Conservation (phyloP, 1,140 invertebrate genomes). For the Apis mellifera region Amel_HAv3.1 CM009932.2:2396501-2397000, state of each 20-base stretch:
- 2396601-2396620: constrained; percentile 30
- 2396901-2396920: background rate
- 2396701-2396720: background rate
- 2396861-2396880: background rate
- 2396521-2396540: constrained; percentile 25
- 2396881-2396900: background rate
- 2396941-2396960: background rate
- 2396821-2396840: background rate
- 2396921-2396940: background rate
- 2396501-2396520: constrained; percentile 55
- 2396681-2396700: constrained; percentile 1
- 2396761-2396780: background rate
- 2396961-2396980: background rate
- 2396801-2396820: background rate
- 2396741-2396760: background rate
- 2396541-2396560: background rate
- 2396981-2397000: constrained; percentile 1
- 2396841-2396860: background rate
- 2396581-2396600: constrained; percentile 16
- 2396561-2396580: constrained; percentile 4
- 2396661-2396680: constrained; percentile 25
- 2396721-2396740: background rate
- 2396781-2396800: background rate
- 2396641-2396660: background rate
- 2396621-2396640: background rate